A percentile compares a stretch with the other conserved stretches of the same genome.
These are phyloP conservation scores for Hydriomena furcata DNA, from an alignment of 2,888 invertebrate species.

Conservation along the genomic window DNA sequence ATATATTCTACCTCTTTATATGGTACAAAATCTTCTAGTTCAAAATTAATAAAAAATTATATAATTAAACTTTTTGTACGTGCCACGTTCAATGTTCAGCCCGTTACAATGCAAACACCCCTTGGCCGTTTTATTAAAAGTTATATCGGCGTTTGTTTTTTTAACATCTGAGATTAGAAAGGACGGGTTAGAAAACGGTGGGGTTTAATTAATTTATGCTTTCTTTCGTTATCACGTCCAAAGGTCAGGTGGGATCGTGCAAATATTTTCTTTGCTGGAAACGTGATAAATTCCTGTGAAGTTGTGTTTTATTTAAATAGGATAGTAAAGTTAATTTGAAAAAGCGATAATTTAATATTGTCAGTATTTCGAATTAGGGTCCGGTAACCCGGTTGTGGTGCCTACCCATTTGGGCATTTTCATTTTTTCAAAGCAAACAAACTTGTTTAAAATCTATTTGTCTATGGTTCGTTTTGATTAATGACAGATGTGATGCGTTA, in stretches of 20 bases:
- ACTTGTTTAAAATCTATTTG: too few species aligned
- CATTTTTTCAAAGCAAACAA: too few species aligned
- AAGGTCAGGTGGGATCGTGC: conserved; percentile 25
- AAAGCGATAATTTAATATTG: background rate
- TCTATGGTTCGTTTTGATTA: too few species aligned
- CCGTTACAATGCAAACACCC: background rate
- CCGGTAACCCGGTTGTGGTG: too few species aligned
- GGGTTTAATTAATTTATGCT: conserved; percentile 39
- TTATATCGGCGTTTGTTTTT: conserved; percentile 28
- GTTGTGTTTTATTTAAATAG: conserved; percentile 11
- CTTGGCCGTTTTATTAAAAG: conserved; percentile 15
- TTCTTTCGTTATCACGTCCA: conserved; percentile 32
- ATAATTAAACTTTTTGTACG: too few species aligned
- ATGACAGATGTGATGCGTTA: too few species aligned
- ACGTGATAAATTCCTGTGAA: conserved; percentile 21
- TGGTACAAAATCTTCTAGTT: too few species aligned
- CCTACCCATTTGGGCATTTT: too few species aligned
- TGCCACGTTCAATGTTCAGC: background rate
- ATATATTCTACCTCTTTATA: too few species aligned
- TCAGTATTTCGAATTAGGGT: too few species aligned
- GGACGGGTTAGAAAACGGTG: conserved; percentile 26
- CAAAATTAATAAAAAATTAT: too few species aligned
- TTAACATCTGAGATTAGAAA: conserved; percentile 33
- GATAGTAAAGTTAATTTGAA: background rate
- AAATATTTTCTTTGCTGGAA: conserved; percentile 27